phyloP scores from a whole-genome alignment of 2,113 vertebrate species.

The Notothenia coriiceps region DNA sequence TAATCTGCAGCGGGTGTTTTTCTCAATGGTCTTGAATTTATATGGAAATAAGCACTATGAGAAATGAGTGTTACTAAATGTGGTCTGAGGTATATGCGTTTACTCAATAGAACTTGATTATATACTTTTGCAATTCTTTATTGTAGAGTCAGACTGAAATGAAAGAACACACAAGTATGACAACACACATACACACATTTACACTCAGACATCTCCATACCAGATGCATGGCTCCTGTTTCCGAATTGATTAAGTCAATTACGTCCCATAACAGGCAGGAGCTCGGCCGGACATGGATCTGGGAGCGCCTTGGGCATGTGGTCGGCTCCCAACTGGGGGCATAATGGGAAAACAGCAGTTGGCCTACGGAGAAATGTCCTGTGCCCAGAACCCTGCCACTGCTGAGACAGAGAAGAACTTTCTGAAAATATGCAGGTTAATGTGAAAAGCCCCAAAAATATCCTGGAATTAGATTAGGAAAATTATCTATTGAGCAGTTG shows the following conservation, averaged over 20 bases:
- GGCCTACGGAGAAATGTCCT: slow-evolving; percentile 22
- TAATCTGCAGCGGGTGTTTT: too few relatives aligned
- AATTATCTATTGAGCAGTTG: neutral
- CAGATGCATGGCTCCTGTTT: slow-evolving; percentile 35
- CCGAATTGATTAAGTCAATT: slow-evolving; percentile 74
- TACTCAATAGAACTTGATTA: neutral
- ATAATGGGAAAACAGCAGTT: slow-evolving; percentile 73
- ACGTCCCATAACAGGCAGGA: slow-evolving; percentile 60
- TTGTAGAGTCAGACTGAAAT: neutral
- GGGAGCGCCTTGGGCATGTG: slow-evolving; percentile 32
- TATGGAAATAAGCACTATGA: too few relatives aligned
- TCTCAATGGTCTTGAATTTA: too few relatives aligned
- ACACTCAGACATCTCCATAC: slow-evolving; percentile 5
- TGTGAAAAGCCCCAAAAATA: neutral
- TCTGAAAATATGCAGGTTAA: neutral
- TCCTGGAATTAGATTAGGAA: neutral
- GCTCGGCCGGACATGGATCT: slow-evolving; percentile 57
- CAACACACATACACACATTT: slow-evolving; percentile 1
- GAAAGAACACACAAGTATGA: neutral
- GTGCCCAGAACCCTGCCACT: slow-evolving; percentile 4
- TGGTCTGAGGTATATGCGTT: too few relatives aligned
- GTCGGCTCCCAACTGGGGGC: slow-evolving; percentile 60
- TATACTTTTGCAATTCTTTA: neutral
- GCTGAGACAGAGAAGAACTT: slow-evolving; percentile 4
- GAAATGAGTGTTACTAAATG: too few relatives aligned